phyloP scores from a whole-genome alignment of 2,113 vertebrate species.

The Eulemur macaco region DNA sequence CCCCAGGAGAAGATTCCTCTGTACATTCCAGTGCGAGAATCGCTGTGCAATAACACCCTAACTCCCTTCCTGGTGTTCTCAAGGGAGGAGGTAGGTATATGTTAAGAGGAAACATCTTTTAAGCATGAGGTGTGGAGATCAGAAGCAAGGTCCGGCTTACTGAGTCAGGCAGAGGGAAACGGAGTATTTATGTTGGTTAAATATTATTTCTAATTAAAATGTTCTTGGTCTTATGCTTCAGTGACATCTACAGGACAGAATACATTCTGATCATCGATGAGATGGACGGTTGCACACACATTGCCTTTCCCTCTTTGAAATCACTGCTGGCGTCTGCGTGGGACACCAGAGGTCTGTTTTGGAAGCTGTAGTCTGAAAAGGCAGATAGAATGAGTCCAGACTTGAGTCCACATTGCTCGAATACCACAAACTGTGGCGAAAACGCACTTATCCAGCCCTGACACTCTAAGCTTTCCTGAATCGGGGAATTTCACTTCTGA shows the following conservation, averaged over 20 bases:
- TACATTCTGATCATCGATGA: background rate
- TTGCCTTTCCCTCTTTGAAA: no score
- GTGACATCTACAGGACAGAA: background rate
- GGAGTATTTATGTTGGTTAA: background rate
- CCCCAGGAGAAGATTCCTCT: background rate
- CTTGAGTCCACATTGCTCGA: background rate
- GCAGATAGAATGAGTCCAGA: background rate
- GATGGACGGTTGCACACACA: fast-evolving
- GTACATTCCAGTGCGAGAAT: no score
- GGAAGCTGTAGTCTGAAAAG: background rate
- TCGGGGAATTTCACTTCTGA: background rate
- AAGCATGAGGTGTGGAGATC: background rate
- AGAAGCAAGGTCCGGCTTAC: background rate
- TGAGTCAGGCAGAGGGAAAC: background rate
- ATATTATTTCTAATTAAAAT: background rate
- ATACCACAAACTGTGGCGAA: background rate
- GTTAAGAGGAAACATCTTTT: background rate
- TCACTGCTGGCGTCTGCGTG: background rate
- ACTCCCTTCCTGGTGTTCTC: no score
- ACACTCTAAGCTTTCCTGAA: background rate
- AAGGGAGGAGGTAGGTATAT: background rate
- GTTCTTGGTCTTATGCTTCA: background rate
- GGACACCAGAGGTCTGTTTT: background rate
- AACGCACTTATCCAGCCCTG: fast-evolving
- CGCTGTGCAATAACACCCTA: fast-evolving